Evolutionary conservation across 2,888 invertebrate genomes (phyloP).

Genomic region (Drosophila putrida): DNA sequence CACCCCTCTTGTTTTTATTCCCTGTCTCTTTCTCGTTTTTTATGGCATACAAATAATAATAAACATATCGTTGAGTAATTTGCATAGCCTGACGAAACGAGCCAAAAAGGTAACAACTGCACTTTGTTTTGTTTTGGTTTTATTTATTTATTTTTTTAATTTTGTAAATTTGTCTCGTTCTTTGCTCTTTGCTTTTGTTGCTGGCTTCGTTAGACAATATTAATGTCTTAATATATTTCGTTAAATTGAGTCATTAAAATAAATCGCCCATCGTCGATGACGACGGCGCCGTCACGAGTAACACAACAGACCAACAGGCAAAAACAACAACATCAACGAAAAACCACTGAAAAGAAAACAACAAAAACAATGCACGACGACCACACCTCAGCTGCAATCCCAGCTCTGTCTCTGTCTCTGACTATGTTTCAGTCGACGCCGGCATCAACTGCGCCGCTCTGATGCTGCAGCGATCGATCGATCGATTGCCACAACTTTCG

Average conservation of each 20-base stretch:
- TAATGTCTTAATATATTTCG: slow-evolving; percentile 82
- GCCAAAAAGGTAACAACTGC: slow-evolving; percentile 40
- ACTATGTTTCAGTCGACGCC: slow-evolving; percentile 10
- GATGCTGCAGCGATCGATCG: slow-evolving; percentile 42
- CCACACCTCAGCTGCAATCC: slow-evolving; percentile 55
- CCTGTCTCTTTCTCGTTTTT: slow-evolving; percentile 9
- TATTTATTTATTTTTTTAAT: neutral
- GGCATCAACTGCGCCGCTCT: slow-evolving; percentile 30
- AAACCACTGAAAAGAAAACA: slow-evolving; percentile 27
- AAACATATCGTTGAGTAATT: slow-evolving; percentile 59
- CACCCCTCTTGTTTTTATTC: neutral
- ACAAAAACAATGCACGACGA: slow-evolving; percentile 51
- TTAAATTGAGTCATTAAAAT: slow-evolving; percentile 84
- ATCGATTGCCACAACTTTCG: slow-evolving; percentile 60
- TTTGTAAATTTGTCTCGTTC: neutral
- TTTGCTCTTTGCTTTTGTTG: slow-evolving; percentile 24
- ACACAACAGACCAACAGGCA: slow-evolving; percentile 39
- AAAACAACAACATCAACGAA: slow-evolving; percentile 11
- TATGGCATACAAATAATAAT: slow-evolving; percentile 55
- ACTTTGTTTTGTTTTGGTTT: slow-evolving; percentile 21
- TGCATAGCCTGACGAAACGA: slow-evolving; percentile 60
- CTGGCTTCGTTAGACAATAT: slow-evolving; percentile 74
- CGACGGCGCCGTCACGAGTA: slow-evolving; percentile 71
- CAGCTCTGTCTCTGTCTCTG: neutral
- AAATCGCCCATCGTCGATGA: slow-evolving; percentile 73